Conservation (phyloP, 2,888 invertebrate genomes). For the Phorcus lineatus region DNA sequence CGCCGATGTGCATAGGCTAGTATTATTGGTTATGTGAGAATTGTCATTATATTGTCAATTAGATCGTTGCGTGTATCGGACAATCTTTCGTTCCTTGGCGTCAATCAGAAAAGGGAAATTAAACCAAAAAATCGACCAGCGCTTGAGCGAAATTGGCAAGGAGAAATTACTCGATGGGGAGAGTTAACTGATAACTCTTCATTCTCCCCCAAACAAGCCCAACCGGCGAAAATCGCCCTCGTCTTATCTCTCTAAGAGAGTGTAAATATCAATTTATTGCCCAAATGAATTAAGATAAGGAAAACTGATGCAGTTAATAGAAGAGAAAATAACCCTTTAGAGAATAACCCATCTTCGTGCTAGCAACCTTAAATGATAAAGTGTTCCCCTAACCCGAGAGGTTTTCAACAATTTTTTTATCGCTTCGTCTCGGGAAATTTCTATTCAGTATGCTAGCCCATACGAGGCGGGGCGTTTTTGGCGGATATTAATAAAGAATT, state of each 20-base stretch:
- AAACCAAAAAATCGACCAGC: conserved; percentile 8
- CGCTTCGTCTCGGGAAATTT: neutral
- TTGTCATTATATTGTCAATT: conserved; percentile 20
- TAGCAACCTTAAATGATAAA: neutral
- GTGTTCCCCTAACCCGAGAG: neutral
- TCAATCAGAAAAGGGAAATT: conserved; percentile 5
- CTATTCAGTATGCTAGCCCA: neutral
- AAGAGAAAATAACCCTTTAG: conserved; percentile 1
- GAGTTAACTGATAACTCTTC: neutral
- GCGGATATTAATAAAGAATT: conserved; percentile 15
- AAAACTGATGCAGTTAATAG: neutral
- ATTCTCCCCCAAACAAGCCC: neutral
- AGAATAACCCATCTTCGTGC: neutral
- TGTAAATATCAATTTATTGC: conserved; percentile 39
- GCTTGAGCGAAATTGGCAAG: conserved; percentile 10
- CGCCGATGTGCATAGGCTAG: conserved; percentile 1
- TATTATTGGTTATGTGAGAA: conserved; percentile 4
- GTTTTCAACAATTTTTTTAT: neutral
- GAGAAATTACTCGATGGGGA: conserved; percentile 10
- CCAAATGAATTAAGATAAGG: conserved; percentile 34
- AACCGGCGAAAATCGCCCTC: conserved; percentile 7
- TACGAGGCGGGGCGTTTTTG: neutral
- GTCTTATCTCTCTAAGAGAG: conserved; percentile 23
- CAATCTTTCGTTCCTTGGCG: neutral
- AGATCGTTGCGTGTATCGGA: conserved; percentile 20